phyloP scores from a whole-genome alignment of 2,797 vertebrate species.

The Lepus oiostolus region DNA sequence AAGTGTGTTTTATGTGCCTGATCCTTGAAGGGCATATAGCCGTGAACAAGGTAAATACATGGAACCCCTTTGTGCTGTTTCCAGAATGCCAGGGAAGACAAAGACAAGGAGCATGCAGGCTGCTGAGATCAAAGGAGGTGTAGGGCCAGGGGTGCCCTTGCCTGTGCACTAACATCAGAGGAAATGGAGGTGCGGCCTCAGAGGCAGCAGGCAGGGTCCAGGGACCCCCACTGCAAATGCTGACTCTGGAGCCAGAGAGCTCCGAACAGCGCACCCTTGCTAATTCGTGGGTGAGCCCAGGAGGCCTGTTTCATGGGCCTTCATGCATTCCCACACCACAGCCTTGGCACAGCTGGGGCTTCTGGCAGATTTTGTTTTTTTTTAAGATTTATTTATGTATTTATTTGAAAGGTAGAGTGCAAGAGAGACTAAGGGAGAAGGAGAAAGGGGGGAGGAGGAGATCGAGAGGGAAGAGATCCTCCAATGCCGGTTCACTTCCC shows the following conservation, averaged over 20 bases:
- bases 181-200: background rate
- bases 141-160: background rate
- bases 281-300: background rate
- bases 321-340: fast-evolving
- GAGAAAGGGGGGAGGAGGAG: too few species aligned
- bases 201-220: background rate
- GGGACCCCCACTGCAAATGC: background rate
- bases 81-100: background rate
- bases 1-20: background rate
- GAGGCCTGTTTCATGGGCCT: background rate
- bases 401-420: too few species aligned
- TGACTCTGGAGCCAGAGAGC: background rate
- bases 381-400: too few species aligned
- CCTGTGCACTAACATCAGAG: background rate
- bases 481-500: too few species aligned
- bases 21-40: background rate
- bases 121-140: background rate
- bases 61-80: background rate
- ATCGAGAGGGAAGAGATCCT: too few species aligned
- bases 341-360: background rate
- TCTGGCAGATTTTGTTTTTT: too few species aligned
- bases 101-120: background rate
- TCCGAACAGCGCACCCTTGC: background rate
- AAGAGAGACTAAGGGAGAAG: too few species aligned
- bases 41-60: background rate